Evolutionary conservation across 2,888 invertebrate species (phyloP).

Genomic region (Drosophila siamana): DNA sequence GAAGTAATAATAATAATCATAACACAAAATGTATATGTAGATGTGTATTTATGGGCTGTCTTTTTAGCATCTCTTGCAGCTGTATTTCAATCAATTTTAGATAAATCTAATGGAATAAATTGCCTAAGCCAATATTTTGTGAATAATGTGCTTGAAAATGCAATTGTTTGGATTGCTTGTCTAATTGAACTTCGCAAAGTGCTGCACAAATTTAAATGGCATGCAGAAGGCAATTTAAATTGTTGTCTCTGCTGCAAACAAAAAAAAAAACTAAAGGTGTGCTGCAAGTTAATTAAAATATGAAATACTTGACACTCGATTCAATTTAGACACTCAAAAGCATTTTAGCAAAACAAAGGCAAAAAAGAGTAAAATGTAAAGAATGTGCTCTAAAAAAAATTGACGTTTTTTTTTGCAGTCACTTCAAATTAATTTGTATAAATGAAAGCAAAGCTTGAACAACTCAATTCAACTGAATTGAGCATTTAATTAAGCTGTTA

Average conservation of each 20-base stretch:
- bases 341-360: too few relatives aligned
- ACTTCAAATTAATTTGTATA: too few relatives aligned
- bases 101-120: neutral
- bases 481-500: neutral
- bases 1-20: constrained; percentile 11
- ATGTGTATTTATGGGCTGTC: constrained; percentile 1
- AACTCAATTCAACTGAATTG: neutral
- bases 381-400: too few relatives aligned
- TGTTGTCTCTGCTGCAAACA: neutral
- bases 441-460: too few relatives aligned
- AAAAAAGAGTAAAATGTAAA: too few relatives aligned
- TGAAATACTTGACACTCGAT: too few relatives aligned
- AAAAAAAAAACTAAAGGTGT: too few relatives aligned
- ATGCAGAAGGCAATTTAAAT: neutral
- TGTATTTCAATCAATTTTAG: constrained; percentile 12
- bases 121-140: neutral
- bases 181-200: too few relatives aligned
- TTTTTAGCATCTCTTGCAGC: neutral
- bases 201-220: neutral
- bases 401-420: too few relatives aligned
- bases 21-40: neutral
- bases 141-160: neutral
- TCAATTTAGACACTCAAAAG: too few relatives aligned
- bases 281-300: neutral
- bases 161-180: neutral